Evolutionary conservation across 2,797 vertebrate species (phyloP), one percentile per base, ranked within the genome.

Genomic region (Australoheros facetus): DNA sequence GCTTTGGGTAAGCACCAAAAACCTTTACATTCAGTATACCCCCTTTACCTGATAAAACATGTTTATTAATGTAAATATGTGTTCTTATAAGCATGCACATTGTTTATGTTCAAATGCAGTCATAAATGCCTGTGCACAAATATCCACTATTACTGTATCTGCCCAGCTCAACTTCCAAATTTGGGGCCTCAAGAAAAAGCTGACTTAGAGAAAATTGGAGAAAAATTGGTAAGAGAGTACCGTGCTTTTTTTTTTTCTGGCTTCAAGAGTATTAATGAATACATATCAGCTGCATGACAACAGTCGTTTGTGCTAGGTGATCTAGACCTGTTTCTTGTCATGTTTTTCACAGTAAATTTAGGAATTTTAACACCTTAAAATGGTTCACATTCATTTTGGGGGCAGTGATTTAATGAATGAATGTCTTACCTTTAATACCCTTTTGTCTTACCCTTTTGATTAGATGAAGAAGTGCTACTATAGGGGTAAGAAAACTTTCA

Each of bases 391-490:
- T 58, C 7, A 56, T 11, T 56, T 56, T 73, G 32, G 4, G 6
- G 8, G 12, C 39, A n/a, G 45, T 21, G 4, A 39, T 53, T 77
- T 48, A 32, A 10, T 11, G 21, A 53, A 58, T 28, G 21, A 54
- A 62, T 28, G 26, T 39, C n/a, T 66, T 28, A 30, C 17, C 7
- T 5, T 32, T 57, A 73, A 45, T 4, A 55, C 54, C 7, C 23
- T 23, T 23, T 23, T 23, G 23, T 23, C 23, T 77, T 78, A 2
- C 71, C 71, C 64, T 62, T 54, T 62, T 74, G 14, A 32, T 83
- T 84, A 96, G 95, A 95, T 96, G 92, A 85, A 17, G 64, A 85
- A 81, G 56, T 96, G 95, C 86, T 56, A 57, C 57, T 32, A 73
- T 1, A 81, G 87, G 34, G 95, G 95, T 96, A 78, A 94, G 85